Evolutionary conservation across 2,113 vertebrate species (phyloP).

Genomic region (Merops nubicus): DNA sequence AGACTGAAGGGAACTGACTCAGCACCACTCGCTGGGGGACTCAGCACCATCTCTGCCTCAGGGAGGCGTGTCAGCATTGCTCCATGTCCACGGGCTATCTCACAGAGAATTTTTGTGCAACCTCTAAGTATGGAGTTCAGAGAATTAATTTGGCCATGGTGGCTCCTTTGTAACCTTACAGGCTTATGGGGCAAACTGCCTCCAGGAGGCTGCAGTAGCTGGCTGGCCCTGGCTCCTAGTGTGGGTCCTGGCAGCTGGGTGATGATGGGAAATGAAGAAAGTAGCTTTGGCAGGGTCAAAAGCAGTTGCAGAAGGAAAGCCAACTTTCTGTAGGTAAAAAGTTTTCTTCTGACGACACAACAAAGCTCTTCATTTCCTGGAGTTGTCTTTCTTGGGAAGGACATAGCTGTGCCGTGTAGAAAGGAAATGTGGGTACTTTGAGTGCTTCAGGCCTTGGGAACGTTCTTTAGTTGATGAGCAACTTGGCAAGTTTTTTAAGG

Average conservation of each 20-base stretch:
- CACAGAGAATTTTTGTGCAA: not conserved
- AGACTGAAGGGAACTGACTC: not conserved
- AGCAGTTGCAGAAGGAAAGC: not conserved
- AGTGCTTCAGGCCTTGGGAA: not conserved
- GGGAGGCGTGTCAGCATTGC: no score
- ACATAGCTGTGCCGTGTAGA: not conserved
- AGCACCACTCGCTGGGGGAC: no score
- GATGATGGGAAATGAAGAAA: no score
- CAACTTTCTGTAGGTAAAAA: not conserved
- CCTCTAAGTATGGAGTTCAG: no score
- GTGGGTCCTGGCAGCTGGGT: no score
- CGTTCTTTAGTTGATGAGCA: not conserved
- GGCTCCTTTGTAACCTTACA: not conserved
- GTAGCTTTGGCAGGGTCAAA: not conserved
- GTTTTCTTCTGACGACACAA: not conserved
- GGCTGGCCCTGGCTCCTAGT: not conserved
- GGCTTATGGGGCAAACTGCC: accelerated
- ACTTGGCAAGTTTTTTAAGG: not conserved
- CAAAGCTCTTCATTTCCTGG: not conserved
- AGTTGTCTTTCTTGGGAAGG: not conserved
- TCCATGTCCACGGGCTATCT: no score
- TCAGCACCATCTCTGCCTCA: accelerated
- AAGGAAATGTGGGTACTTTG: not conserved
- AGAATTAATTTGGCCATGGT: not conserved
- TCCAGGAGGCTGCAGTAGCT: not conserved